Evolutionary conservation across 1,140 invertebrate genomes (phyloP).

Genomic region (Danaus plexippus): DNA sequence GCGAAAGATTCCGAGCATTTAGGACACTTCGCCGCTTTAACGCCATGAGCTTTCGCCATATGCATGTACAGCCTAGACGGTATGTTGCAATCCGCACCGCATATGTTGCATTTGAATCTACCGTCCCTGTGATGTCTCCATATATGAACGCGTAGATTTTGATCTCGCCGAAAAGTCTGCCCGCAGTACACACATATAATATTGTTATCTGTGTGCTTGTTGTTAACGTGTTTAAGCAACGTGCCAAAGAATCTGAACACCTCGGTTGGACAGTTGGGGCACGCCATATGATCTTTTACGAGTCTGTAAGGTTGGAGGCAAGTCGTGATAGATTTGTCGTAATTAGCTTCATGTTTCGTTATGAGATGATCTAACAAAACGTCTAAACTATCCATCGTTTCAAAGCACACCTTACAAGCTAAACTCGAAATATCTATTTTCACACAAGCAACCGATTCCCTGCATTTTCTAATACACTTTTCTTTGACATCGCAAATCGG

Average conservation of each 20-base stretch:
- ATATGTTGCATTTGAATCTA: slow-evolving; percentile 52
- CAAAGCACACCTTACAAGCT: slow-evolving; percentile 56
- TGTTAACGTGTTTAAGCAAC: slow-evolving; percentile 59
- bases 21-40: slow-evolving; percentile 55
- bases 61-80: slow-evolving; percentile 59
- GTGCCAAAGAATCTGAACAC: slow-evolving; percentile 60
- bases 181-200: slow-evolving; percentile 63
- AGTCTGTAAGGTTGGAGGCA: slow-evolving; percentile 56
- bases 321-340: slow-evolving; percentile 56
- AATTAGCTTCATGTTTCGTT: slow-evolving; percentile 48
- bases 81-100: slow-evolving; percentile 51
- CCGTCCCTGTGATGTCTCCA: slow-evolving; percentile 58
- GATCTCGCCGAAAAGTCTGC: slow-evolving; percentile 51
- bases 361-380: slow-evolving; percentile 51
- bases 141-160: slow-evolving; percentile 57
- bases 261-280: slow-evolving; percentile 49
- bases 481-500: slow-evolving; percentile 50
- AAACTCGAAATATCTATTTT: slow-evolving; percentile 58
- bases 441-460: slow-evolving; percentile 52
- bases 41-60: slow-evolving; percentile 54
- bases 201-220: slow-evolving; percentile 56
- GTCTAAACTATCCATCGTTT: slow-evolving; percentile 47
- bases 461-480: slow-evolving; percentile 55
- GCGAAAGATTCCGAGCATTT: slow-evolving; percentile 51
- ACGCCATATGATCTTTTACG: slow-evolving; percentile 56